Percentiles rank a stretch among this genome's conserved stretches.
phyloP scores from a whole-genome alignment of 2,888 invertebrate genomes.

The Maniola hyperantus region DNA sequence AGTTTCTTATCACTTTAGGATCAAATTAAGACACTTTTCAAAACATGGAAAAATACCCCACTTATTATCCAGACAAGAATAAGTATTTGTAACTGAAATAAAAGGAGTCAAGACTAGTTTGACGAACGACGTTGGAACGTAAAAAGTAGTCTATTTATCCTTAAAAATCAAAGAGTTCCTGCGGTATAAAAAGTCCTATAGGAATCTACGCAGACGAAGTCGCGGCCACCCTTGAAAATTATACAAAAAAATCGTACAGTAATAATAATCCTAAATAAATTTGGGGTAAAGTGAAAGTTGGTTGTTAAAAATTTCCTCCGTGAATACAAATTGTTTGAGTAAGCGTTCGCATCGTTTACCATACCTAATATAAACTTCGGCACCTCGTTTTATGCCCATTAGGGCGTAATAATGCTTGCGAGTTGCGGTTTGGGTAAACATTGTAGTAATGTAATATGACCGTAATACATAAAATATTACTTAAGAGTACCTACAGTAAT shows the following conservation, averaged over 20 bases:
- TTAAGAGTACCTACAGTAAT: neutral
- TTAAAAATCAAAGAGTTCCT: no score
- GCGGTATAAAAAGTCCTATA: no score
- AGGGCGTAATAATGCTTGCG: slow-evolving; percentile 2
- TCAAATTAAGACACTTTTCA: no score
- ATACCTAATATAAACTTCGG: slow-evolving; percentile 6
- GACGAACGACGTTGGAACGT: no score
- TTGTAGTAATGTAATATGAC: neutral
- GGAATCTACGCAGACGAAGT: no score
- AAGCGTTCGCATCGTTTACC: slow-evolving; percentile 12
- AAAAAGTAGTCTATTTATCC: no score
- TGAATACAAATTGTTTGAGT: neutral
- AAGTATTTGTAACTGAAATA: no score
- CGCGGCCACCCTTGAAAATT: neutral
- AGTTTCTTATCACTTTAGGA: no score
- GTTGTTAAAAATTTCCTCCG: slow-evolving; percentile 6
- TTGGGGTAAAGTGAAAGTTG: neutral
- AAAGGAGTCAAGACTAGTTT: no score
- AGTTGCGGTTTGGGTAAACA: slow-evolving; percentile 4
- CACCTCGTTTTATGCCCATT: slow-evolving; percentile 9
- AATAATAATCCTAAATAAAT: neutral
- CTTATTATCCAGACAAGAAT: no score
- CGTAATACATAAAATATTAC: neutral
- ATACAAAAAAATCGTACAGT: neutral
- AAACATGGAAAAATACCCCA: no score